phyloP scores from a whole-genome alignment of 1,140 invertebrate genomes.

The Bombus waltoni region DNA sequence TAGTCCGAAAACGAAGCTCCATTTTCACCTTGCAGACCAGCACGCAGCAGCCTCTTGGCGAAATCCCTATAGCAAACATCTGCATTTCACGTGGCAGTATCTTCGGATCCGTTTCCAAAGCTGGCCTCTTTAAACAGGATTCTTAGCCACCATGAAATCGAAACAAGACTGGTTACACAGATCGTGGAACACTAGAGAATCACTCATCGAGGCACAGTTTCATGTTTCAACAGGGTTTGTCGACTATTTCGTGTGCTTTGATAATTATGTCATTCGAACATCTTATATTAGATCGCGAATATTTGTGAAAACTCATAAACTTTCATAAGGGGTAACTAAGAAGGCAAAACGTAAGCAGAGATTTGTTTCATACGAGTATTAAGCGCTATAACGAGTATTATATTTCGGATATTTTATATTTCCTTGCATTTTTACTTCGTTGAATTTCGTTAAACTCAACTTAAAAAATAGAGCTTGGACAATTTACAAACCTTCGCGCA shows the following conservation, averaged over 20 bases:
- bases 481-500: not conserved
- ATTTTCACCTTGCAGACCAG: conserved; percentile 10
- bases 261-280: not conserved
- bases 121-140: conserved; percentile 43
- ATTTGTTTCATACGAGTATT: not conserved
- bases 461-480: not conserved
- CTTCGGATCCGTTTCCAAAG: conserved; percentile 42
- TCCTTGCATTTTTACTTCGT: not conserved
- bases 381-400: not conserved
- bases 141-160: conserved; percentile 1
- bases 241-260: no score
- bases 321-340: no score
- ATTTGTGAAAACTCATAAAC: no score
- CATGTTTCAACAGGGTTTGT: not conserved
- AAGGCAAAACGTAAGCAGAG: not conserved
- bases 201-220: not conserved
- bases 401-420: not conserved
- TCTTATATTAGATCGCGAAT: no score
- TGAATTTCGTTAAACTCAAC: not conserved
- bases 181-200: not conserved
- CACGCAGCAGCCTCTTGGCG: conserved; percentile 28
- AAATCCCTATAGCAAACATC: conserved; percentile 55
- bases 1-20: not conserved
- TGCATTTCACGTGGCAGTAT: conserved; percentile 36
- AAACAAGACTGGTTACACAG: not conserved